phyloP scores from a whole-genome alignment of 2,888 invertebrate genomes.

The Lasioglossum calceatum region DNA sequence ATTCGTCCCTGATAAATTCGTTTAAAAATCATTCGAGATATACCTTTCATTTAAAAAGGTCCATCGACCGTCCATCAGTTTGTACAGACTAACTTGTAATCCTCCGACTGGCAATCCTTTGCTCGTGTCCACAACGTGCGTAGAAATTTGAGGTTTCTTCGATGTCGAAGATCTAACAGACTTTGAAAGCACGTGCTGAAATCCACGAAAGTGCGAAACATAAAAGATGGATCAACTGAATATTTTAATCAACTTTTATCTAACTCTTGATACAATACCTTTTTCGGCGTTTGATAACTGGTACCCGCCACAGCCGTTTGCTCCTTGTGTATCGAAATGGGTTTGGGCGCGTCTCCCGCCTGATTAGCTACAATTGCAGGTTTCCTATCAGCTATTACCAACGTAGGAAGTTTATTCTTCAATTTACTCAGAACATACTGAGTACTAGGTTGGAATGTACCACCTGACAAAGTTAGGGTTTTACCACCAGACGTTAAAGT shows the following conservation, averaged over 20 bases:
- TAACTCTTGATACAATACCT: slow-evolving; percentile 59
- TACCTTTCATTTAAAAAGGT: slow-evolving; percentile 87
- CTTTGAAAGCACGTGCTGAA: slow-evolving; percentile 58
- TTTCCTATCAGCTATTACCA: slow-evolving; percentile 67
- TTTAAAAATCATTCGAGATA: background rate
- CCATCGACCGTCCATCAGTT: slow-evolving; percentile 89
- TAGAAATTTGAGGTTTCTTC: slow-evolving; percentile 87
- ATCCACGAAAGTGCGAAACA: slow-evolving; percentile 1
- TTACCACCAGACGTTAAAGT: slow-evolving; percentile 76
- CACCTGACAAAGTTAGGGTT: slow-evolving; percentile 75
- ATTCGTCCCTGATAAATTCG: background rate
- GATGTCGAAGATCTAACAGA: slow-evolving; percentile 25
- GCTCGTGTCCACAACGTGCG: slow-evolving; percentile 91
- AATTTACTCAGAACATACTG: slow-evolving; percentile 77
- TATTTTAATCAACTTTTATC: background rate
- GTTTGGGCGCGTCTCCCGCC: slow-evolving; percentile 44
- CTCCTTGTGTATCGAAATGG: slow-evolving; percentile 41
- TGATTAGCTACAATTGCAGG: slow-evolving; percentile 43
- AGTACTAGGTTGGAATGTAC: slow-evolving; percentile 71
- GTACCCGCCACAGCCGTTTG: slow-evolving; percentile 60
- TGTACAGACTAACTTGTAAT: slow-evolving; percentile 89
- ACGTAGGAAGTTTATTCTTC: slow-evolving; percentile 72
- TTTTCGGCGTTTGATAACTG: slow-evolving; percentile 68
- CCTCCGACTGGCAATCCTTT: slow-evolving; percentile 89
- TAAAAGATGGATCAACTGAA: background rate